Evolutionary conservation across 2,888 invertebrate genomes (phyloP), one percentile per base, ranked within the genome.

Genomic region (Diaphora mendica): DNA sequence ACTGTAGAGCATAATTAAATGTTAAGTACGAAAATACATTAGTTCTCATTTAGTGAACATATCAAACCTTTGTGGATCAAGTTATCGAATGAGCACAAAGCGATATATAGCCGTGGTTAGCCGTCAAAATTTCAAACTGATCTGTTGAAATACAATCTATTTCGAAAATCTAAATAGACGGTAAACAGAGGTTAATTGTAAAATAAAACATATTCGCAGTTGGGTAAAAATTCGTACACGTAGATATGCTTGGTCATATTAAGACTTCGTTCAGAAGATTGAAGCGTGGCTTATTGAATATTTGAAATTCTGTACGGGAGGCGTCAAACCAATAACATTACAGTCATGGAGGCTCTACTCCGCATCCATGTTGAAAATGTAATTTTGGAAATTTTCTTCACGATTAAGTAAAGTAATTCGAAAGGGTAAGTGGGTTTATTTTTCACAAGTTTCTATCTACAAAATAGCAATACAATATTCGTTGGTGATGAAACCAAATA

Each of bases 321-420:
- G 44, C 69, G 66, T 23, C 59, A 73, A 73, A 70, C 48, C 69
- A 73, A 73, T 73, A 73, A 73, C 59, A 70, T 70, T 44, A 62
- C 66, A 70, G 59, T 70, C 73, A 51, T 42, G 55, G 39, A 30
- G 13, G 26, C 64, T 64, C 55, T 55, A 55, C 69, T 51, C 42
- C 55, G 69, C 68, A 68, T 44, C 23, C 48, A 64, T 33, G n/a
- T 73, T 55, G 65, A 65, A 39, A 59, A 70, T 70, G 39, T 71
- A 71, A 66, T 65, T 33, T 59, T 42, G 59, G 2, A 30, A 65
- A 70, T 65, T 65, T 65, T 65, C 39, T 65, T 39, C 64, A 20
- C 13, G 39, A 65, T 65, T 65, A 65, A n/a, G 35, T 35, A n/a
- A 4, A 65, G 64, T 39, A 39, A 65, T 35, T 35, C 35, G 35